Percentiles rank a stretch among this genome's conserved stretches.
Evolutionary conservation across 1,140 invertebrate species (phyloP).

Genomic region (Linepithema humile): DNA sequence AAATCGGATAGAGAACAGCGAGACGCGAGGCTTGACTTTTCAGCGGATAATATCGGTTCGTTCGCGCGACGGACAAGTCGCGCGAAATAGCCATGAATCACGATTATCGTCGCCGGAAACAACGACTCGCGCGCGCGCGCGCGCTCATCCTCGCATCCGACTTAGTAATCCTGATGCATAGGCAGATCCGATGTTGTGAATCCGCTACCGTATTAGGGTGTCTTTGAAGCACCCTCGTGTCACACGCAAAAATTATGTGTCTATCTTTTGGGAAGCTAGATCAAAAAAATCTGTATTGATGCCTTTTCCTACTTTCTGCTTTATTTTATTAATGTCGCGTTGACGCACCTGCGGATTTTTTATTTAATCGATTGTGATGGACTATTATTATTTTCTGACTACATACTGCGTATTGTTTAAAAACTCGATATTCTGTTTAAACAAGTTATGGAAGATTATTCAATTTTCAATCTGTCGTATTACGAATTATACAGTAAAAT

Average conservation of each 20-base stretch:
- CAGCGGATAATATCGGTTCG: background rate
- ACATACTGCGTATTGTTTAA: background rate
- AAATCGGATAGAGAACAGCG: background rate
- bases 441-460: background rate
- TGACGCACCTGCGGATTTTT: background rate
- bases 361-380: background rate
- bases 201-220: slow-evolving; percentile 31
- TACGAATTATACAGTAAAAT: too few species aligned
- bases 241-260: slow-evolving; percentile 37
- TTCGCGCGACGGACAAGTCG: slow-evolving; percentile 6
- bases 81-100: slow-evolving; percentile 29
- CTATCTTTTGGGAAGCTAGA: background rate
- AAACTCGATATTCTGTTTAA: background rate
- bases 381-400: background rate
- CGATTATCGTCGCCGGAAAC: slow-evolving; percentile 39
- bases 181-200: slow-evolving; percentile 13
- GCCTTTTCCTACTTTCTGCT: background rate
- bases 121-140: slow-evolving; percentile 17
- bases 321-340: background rate
- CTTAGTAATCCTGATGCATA: slow-evolving; percentile 48
- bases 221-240: background rate
- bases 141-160: slow-evolving; percentile 25
- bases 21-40: slow-evolving; percentile 8
- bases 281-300: background rate
- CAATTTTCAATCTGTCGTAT: background rate